Evolutionary conservation across 2,113 vertebrate species (phyloP).

Genomic region (Neogobius melanostomus): DNA sequence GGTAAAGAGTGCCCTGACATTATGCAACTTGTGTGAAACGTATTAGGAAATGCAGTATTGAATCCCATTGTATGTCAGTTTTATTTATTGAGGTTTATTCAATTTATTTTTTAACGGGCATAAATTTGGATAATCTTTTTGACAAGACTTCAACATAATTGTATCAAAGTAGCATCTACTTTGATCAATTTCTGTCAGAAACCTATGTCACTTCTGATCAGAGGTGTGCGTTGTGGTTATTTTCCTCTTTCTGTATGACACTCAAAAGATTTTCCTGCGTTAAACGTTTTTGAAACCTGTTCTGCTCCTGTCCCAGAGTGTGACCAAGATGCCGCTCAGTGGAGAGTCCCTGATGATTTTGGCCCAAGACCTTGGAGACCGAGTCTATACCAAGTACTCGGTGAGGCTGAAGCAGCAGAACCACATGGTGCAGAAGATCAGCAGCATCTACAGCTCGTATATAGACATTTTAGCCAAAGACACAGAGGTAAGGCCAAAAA

Average conservation of each 20-base stretch:
- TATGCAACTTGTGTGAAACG: background rate
- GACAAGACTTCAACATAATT: slow-evolving; percentile 12
- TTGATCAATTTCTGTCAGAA: background rate
- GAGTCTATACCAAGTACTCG: slow-evolving; percentile 76
- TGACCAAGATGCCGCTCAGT: slow-evolving; percentile 79
- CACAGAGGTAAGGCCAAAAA: slow-evolving; percentile 72
- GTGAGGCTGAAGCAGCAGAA: slow-evolving; percentile 74
- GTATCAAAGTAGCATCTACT: background rate
- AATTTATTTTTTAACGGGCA: background rate
- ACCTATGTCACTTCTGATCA: slow-evolving; percentile 5
- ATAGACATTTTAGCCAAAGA: slow-evolving; percentile 83
- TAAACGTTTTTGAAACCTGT: slow-evolving; percentile 16
- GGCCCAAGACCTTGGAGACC: slow-evolving; percentile 78
- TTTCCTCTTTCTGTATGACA: background rate
- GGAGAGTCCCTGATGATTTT: slow-evolving; percentile 82
- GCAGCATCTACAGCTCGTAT: slow-evolving; percentile 77
- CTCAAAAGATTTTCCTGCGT: background rate
- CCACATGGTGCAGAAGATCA: slow-evolving; percentile 73
- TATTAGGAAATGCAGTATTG: background rate
- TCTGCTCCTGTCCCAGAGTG: slow-evolving; percentile 65
- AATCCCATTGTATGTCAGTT: no score
- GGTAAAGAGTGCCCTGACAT: slow-evolving; percentile 65
- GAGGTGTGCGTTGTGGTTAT: background rate
- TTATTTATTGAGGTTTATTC: slow-evolving; percentile 5
- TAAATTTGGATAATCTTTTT: background rate